Base-by-base conservation (phyloP, 1,140 invertebrate species). In the Bombus haemorrhoidalis region DNA sequence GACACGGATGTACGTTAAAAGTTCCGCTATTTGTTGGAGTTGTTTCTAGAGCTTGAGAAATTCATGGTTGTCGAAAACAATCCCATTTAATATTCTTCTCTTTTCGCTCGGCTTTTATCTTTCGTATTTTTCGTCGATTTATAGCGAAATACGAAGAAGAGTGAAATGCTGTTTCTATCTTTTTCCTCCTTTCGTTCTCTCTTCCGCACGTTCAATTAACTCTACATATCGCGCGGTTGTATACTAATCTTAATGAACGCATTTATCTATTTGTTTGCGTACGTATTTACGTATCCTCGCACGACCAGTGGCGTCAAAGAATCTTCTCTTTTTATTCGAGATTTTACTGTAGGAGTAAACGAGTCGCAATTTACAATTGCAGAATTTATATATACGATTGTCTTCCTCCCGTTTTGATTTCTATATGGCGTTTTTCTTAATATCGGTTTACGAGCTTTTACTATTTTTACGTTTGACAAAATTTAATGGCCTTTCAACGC, bases 161-260 rank as follows among this genome's bases (percentile, higher is more conserved):
- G 18, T 43, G 39, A 43, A n/a, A 43, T 6, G 1, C 0, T 10
- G 41, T 25, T 9, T n/a, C 32, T 3, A 25, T 62, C 57, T 5
- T 10, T n/a, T 10, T 25, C 8, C 22, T 41, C 9, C 57, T 18
- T 32, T n/a, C 28, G 28, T 41, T 25, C 4, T 18, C 28, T 68
- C 64, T 47, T n/a, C n/a, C 22, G 1, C n/a, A 18, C 15, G 12
- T 53, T 64, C 53, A 75, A 76, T 76, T 53, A 53, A 83, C 25
- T 22, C 28, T 1, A 8, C 28, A 13, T 53, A 68, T 34, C 41
- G 32, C 25, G 12, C 25, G 37, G 59, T 53, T 37, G 41, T 8
- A 25, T 34, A 62, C 25, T 76, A 83, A 83, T 76, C 72, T 76
- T 76, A 76, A 66, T 66, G 41, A 53, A 76, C 41, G 22, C 32